phyloP scores from a whole-genome alignment of 2,113 vertebrate genomes.

The Pomatorhinus ruficollis region DNA sequence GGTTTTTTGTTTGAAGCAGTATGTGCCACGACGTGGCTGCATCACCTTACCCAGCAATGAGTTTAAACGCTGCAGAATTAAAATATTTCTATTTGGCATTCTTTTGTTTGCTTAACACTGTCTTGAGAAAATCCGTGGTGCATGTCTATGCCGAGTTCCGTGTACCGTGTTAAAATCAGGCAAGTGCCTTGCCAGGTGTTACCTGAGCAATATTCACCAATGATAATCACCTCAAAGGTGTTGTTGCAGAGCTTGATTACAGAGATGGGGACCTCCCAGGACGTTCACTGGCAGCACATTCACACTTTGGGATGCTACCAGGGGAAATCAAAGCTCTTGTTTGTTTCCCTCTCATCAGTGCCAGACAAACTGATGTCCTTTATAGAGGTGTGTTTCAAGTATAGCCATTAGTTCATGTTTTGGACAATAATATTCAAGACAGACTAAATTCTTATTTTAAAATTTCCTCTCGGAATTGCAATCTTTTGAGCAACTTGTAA shows the following conservation, averaged over 20 bases:
- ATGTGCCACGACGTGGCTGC: neutral
- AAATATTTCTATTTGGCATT: neutral
- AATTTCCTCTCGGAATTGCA: neutral
- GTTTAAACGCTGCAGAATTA: neutral
- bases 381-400: neutral
- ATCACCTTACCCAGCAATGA: neutral
- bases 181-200: neutral
- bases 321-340: neutral
- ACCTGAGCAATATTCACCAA: neutral
- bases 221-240: neutral
- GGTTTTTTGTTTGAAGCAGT: neutral
- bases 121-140: neutral
- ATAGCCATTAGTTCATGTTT: neutral
- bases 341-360: neutral
- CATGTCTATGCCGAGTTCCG: rapidly evolving
- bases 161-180: neutral
- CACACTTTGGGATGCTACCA: neutral
- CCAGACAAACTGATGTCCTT: neutral
- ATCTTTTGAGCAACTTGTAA: neutral
- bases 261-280: neutral
- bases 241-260: neutral
- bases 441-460: neutral
- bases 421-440: neutral
- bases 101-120: neutral
- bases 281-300: neutral